A percentile compares a stretch with the other conserved stretches of the same genome.
Conservation (phyloP, 2,888 invertebrate species). For the Drosophila mercatorum region DNA sequence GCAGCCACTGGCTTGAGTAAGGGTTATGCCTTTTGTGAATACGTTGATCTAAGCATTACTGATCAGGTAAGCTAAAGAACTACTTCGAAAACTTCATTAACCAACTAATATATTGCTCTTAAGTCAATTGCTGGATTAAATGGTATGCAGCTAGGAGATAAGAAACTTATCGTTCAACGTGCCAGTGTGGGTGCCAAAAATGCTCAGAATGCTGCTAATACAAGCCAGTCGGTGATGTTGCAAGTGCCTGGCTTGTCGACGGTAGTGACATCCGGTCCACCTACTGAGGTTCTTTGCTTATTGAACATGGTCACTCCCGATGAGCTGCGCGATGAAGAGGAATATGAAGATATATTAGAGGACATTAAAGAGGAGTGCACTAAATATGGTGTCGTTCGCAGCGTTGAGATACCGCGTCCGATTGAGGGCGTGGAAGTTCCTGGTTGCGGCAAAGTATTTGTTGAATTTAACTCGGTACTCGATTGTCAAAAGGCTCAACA, state of each 20-base stretch:
- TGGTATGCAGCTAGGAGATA: conserved; percentile 99
- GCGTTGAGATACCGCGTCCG: conserved; percentile 98
- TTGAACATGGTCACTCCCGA: conserved; percentile 99
- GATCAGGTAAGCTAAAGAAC: conserved; percentile 91
- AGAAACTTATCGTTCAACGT: conserved; percentile 98
- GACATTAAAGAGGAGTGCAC: conserved; percentile 99
- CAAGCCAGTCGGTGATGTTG: conserved; percentile 82
- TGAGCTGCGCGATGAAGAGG: conserved; percentile 98
- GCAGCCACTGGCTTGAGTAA: conserved; percentile 99
- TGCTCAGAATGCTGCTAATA: conserved; percentile 88
- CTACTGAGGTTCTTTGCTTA: conserved; percentile 97
- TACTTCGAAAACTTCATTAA: background rate
- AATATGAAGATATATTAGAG: conserved; percentile 99
- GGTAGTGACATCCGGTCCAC: conserved; percentile 95
- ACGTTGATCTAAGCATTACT: conserved; percentile 97
- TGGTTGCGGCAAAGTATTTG: conserved; percentile 99
- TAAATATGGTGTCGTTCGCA: conserved; percentile 98
- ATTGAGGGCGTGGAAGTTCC: conserved; percentile 98
- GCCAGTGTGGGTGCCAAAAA: conserved; percentile 99
- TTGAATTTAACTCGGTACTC: conserved; percentile 97
- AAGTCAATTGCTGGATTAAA: conserved; percentile 99
- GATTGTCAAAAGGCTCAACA: conserved; percentile 99
- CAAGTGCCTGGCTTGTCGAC: conserved; percentile 93
- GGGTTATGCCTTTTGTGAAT: conserved; percentile 99
- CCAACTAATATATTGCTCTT: background rate